Conservation (phyloP, 2,113 vertebrate genomes). For the Prochilodus magdalenae region DNA sequence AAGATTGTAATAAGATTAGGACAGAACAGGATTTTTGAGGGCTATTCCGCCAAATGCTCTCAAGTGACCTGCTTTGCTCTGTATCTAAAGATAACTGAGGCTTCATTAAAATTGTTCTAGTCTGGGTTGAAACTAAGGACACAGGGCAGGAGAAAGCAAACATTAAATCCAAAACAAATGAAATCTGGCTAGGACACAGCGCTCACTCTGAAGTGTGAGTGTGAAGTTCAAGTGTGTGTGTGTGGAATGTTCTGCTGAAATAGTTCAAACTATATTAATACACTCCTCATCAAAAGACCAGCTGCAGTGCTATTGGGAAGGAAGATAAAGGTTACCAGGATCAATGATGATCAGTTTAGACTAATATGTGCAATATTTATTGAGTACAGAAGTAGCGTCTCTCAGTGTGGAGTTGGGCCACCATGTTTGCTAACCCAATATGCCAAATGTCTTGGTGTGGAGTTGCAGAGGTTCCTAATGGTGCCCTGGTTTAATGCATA, state of each 20-base stretch:
- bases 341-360: too few species aligned
- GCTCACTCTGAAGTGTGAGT: not conserved
- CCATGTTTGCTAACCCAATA: too few species aligned
- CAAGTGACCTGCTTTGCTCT: not conserved
- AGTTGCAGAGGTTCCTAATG: too few species aligned
- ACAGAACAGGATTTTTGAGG: not conserved
- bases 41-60: not conserved
- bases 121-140: not conserved
- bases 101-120: not conserved
- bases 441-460: too few species aligned
- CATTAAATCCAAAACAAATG: not conserved
- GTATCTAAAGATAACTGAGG: not conserved
- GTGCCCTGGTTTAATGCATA: too few species aligned
- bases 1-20: not conserved
- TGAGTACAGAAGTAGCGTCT: too few species aligned
- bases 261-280: too few species aligned
- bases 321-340: too few species aligned
- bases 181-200: not conserved
- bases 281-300: too few species aligned
- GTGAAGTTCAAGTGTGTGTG: not conserved
- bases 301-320: too few species aligned
- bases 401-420: too few species aligned
- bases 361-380: too few species aligned
- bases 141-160: not conserved
- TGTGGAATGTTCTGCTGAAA: not conserved